phyloP scores from a whole-genome alignment of 2,113 vertebrate species.

The human (Homo sapiens) region GRCh38 chr6:47617501-47618000 shows the following conservation, averaged over 20 bases:
- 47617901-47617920: not conserved
- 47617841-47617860: not conserved
- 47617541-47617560: not conserved
- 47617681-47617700: not conserved
- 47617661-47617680: not conserved
- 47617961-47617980: not conserved
- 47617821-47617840: not conserved
- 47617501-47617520: not conserved
- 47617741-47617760: not conserved
- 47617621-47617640: not conserved
- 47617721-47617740: not conserved
- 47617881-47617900: not conserved
- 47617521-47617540: not conserved
- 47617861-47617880: not conserved
- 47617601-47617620: not conserved
- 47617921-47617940: not conserved
- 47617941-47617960: not conserved
- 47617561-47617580: not conserved
- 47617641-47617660: not conserved
- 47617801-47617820: not conserved
- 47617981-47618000: not conserved
- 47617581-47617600: not conserved
- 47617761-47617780: not conserved
- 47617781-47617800: not conserved
- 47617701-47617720: not conserved